Evolutionary conservation across 2,797 vertebrate genomes (phyloP).

Genomic region (Holocentrus rufus): DNA sequence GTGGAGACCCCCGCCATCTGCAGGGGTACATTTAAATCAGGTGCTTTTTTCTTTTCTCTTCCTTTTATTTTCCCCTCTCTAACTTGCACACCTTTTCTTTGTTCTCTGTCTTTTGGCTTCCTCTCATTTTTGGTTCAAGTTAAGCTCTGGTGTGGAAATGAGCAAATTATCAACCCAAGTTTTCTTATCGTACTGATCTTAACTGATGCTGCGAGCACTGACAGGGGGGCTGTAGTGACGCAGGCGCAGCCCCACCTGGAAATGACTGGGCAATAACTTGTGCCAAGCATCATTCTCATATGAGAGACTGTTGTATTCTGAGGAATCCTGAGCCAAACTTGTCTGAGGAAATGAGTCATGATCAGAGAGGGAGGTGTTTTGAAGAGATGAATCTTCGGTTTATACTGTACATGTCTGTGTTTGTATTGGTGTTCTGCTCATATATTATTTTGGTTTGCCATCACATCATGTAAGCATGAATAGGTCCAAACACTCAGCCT

Average conservation of each 20-base stretch:
- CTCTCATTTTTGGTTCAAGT: not conserved
- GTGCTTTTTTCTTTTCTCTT: constrained; percentile 41
- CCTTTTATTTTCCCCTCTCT: constrained; percentile 10
- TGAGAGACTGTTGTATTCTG: constrained; percentile 34
- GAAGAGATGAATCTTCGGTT: not conserved
- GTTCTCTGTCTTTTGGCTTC: constrained; percentile 1
- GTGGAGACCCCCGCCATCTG: constrained; percentile 82
- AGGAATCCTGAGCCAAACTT: constrained; percentile 17
- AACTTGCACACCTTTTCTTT: constrained; percentile 3
- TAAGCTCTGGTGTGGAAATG: not conserved
- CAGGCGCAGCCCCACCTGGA: constrained; percentile 53
- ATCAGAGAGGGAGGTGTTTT: not conserved
- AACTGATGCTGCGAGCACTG: constrained; percentile 14
- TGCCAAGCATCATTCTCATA: constrained; percentile 38
- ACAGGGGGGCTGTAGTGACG: constrained; percentile 29
- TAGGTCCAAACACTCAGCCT: constrained; percentile 8
- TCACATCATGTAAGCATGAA: constrained; percentile 34
- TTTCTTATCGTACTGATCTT: constrained; percentile 9
- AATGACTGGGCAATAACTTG: constrained; percentile 61
- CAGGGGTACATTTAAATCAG: constrained; percentile 74
- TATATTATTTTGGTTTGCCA: constrained; percentile 26
- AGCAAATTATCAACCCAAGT: not conserved
- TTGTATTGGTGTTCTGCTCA: constrained; percentile 22
- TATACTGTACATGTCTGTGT: constrained; percentile 17
- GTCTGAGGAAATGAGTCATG: not conserved